These are phyloP conservation scores for Thymallus thymallus DNA, from an alignment of 2,113 vertebrate species.

Conservation along the genomic window DNA sequence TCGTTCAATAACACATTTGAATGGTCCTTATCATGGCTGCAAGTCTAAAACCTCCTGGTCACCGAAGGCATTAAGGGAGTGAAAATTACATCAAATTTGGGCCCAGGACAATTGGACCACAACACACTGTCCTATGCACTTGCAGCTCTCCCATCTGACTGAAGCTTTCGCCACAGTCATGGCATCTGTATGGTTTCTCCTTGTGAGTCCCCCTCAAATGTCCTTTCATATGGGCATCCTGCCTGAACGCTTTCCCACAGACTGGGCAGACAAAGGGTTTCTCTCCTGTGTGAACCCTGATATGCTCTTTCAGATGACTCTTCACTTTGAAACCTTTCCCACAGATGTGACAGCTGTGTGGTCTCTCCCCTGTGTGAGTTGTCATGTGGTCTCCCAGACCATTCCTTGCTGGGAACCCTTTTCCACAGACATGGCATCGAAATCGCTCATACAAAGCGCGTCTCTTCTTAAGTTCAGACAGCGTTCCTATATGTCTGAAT, in stretches of 20 bases:
- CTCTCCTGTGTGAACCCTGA: background rate
- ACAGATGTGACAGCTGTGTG: constrained; percentile 46
- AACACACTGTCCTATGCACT: too few species aligned
- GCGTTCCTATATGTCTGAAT: background rate
- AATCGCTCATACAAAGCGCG: constrained; percentile 53
- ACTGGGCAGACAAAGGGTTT: background rate
- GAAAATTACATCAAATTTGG: too few species aligned
- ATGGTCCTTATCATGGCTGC: too few species aligned
- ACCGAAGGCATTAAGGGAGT: too few species aligned
- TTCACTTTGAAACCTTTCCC: background rate
- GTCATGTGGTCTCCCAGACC: constrained; percentile 55
- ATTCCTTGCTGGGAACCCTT: constrained; percentile 54
- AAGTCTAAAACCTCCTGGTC: too few species aligned
- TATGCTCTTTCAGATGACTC: background rate
- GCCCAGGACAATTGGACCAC: too few species aligned
- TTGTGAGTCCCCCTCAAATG: background rate
- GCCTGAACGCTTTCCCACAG: too few species aligned
- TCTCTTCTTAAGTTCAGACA: constrained; percentile 49
- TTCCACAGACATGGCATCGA: constrained; percentile 50
- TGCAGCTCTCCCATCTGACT: background rate
- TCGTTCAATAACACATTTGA: too few species aligned
- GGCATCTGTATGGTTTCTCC: background rate
- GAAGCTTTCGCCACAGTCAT: background rate
- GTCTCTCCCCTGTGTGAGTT: constrained; percentile 55
- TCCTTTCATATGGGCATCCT: background rate